Evolutionary conservation across 2,113 vertebrate genomes (phyloP).

Genomic region (Eleginops maclovinus): DNA sequence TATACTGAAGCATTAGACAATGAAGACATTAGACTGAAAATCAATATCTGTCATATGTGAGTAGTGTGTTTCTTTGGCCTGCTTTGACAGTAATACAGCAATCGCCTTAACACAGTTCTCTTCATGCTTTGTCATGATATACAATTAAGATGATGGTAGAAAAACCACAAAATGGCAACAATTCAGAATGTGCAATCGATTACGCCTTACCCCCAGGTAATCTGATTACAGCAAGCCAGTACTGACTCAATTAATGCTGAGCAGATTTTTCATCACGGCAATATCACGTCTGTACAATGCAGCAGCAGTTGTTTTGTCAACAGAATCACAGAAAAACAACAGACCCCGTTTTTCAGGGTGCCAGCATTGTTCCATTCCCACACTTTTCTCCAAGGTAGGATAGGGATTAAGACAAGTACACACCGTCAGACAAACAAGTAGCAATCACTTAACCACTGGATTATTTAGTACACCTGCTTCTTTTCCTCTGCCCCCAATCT

Average conservation of each 20-base stretch:
- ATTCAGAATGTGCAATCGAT: neutral
- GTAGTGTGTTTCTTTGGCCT: slow-evolving; percentile 6
- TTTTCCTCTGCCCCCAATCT: slow-evolving; percentile 44
- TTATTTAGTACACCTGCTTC: slow-evolving; percentile 52
- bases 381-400: neutral
- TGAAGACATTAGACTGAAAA: too few species aligned
- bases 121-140: neutral
- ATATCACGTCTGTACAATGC: too few species aligned
- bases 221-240: neutral
- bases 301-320: too few species aligned
- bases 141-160: neutral
- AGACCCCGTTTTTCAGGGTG: too few species aligned
- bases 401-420: slow-evolving; percentile 13
- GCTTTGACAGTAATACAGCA: too few species aligned
- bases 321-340: too few species aligned
- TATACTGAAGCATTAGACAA: too few species aligned
- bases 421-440: slow-evolving; percentile 37
- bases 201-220: neutral
- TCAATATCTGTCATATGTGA: slow-evolving; percentile 5
- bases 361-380: neutral
- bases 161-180: neutral
- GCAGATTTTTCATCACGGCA: neutral
- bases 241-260: neutral
- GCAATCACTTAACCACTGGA: slow-evolving; percentile 39
- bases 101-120: too few species aligned